These are phyloP conservation scores for Acanthaster planci DNA, from an alignment of 35 echinoderm and acorn worm species.

Conservation along the genomic window DNA sequence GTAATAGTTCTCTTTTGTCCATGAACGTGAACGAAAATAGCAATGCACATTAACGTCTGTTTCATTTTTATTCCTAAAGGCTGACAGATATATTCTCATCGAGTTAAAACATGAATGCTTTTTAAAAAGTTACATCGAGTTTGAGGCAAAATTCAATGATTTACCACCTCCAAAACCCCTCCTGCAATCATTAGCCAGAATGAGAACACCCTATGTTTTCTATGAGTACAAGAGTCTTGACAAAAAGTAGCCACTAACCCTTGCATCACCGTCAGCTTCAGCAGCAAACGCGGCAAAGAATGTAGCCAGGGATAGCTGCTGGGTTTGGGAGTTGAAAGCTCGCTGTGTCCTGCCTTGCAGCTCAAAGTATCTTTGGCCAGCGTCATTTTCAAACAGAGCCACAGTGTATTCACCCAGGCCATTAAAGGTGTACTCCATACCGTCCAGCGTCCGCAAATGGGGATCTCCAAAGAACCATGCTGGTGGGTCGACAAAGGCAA, in stretches of 20 bases:
- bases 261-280: slow-evolving; percentile 45
- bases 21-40: no score
- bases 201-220: neutral
- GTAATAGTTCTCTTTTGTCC: no score
- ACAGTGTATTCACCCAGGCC: slow-evolving; percentile 79
- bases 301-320: slow-evolving; percentile 54
- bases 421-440: slow-evolving; percentile 73
- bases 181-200: neutral
- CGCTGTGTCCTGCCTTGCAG: slow-evolving; percentile 42
- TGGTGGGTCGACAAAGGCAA: neutral
- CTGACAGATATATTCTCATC: no score
- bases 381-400: slow-evolving; percentile 37
- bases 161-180: neutral
- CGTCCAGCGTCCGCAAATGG: slow-evolving; percentile 79
- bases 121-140: neutral
- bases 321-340: slow-evolving; percentile 14
- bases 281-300: slow-evolving; percentile 76
- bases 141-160: neutral
- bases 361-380: slow-evolving; percentile 2
- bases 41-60: no score
- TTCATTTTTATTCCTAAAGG: no score
- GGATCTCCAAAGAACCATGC: slow-evolving; percentile 84
- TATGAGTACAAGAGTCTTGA: neutral
- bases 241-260: slow-evolving; percentile 4
- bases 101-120: no score